phyloP scores from a whole-genome alignment of 2,113 vertebrate genomes.

The Phoenicopterus ruber region DNA sequence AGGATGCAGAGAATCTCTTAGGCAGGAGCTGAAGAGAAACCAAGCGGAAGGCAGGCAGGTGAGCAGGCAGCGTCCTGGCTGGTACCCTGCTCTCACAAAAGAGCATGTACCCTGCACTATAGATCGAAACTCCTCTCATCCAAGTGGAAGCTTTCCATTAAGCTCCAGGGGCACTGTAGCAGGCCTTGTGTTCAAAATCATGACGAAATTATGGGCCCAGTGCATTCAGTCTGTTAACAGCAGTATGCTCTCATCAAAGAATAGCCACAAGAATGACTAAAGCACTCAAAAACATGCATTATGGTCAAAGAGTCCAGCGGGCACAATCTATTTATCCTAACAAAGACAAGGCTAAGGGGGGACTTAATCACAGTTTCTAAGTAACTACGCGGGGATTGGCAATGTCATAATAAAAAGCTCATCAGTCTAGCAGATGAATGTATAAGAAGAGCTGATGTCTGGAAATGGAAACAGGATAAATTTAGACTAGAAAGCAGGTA shows the following conservation, averaged over 20 bases:
- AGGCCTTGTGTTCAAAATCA: neutral
- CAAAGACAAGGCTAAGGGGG: neutral
- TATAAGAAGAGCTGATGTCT: neutral
- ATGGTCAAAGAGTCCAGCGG: neutral
- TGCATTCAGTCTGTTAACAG: neutral
- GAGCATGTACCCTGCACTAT: neutral
- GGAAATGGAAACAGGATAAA: neutral
- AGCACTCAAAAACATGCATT: neutral
- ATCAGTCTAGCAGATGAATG: neutral
- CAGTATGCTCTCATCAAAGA: neutral
- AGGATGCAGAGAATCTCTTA: neutral
- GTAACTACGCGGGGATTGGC: neutral
- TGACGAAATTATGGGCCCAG: neutral
- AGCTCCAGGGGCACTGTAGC: neutral
- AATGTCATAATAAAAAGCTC: neutral
- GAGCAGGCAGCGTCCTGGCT: neutral
- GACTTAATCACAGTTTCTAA: neutral
- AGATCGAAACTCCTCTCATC: rapidly evolving
- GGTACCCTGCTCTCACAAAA: neutral
- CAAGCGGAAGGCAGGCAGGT: neutral
- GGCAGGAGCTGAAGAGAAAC: neutral
- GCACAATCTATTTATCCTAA: neutral
- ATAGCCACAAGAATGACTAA: neutral
- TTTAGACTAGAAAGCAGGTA: neutral
- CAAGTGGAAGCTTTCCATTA: neutral